These are phyloP conservation scores for Leptonema lineaticorne DNA, from an alignment of 1,140 invertebrate genomes.

Conservation along the genomic window DNA sequence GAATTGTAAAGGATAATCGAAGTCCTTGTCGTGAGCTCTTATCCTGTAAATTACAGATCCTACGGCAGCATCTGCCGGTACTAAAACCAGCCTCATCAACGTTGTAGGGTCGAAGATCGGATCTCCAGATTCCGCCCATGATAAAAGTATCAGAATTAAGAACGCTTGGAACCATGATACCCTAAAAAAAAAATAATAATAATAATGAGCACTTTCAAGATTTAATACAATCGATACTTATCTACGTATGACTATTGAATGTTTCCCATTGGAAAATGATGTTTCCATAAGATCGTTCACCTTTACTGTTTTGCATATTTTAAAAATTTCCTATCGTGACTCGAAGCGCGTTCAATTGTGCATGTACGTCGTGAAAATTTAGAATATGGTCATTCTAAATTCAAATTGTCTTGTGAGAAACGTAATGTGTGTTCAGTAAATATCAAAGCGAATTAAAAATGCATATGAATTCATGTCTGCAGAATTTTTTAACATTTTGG, in stretches of 20 bases:
- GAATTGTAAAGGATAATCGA: conserved; percentile 82
- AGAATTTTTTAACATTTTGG: too few species aligned
- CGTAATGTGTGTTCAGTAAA: too few species aligned
- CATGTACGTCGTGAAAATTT: neutral
- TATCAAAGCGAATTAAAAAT: too few species aligned
- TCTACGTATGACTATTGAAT: too few species aligned
- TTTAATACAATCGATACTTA: too few species aligned
- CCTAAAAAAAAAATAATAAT: conserved; percentile 27
- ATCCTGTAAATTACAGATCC: conserved; percentile 83
- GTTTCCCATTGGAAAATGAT: too few species aligned
- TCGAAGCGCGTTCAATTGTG: neutral
- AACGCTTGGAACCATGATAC: conserved; percentile 40
- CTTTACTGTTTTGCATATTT: conserved; percentile 21
- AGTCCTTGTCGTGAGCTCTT: conserved; percentile 81
- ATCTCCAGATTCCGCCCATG: conserved; percentile 55
- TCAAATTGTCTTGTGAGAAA: neutral
- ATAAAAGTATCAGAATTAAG: conserved; percentile 47
- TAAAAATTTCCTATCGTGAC: neutral
- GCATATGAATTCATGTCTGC: too few species aligned
- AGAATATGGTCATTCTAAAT: neutral
- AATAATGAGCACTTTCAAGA: too few species aligned
- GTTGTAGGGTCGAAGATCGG: conserved; percentile 80
- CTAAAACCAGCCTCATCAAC: conserved; percentile 74
- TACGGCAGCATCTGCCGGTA: conserved; percentile 78
- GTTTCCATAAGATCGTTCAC: conserved; percentile 6